Evolutionary conservation across 2,113 vertebrate species (phyloP).

Genomic region (Vidua macroura): DNA sequence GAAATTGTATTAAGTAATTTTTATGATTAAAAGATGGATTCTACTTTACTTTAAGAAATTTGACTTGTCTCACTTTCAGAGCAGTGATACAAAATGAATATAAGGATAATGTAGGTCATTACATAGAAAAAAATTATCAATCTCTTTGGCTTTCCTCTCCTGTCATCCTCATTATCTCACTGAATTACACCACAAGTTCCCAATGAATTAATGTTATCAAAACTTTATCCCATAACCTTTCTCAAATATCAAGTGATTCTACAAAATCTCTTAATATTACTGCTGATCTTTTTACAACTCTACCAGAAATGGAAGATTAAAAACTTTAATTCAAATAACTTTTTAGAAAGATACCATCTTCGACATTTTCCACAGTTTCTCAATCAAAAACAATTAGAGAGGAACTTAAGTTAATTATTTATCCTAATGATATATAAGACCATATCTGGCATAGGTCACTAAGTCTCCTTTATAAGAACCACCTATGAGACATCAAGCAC

Average conservation of each 20-base stretch:
- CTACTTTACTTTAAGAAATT: neutral
- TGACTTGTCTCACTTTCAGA: neutral
- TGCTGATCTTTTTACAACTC: neutral
- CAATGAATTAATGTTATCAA: neutral
- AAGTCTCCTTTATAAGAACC: neutral
- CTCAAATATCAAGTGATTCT: slow-evolving; percentile 9
- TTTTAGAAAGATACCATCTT: neutral
- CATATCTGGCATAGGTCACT: neutral
- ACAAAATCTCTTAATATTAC: neutral
- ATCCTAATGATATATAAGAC: neutral
- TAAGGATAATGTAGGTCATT: neutral
- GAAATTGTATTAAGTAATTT: neutral
- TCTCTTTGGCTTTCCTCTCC: neutral
- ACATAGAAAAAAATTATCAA: neutral
- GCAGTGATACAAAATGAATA: neutral
- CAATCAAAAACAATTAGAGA: neutral
- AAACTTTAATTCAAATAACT: neutral
- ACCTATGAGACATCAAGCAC: neutral
- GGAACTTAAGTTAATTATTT: neutral
- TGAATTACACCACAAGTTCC: neutral
- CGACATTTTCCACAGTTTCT: neutral
- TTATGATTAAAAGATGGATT: neutral
- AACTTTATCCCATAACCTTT: slow-evolving; percentile 2
- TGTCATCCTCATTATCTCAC: neutral
- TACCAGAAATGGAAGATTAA: neutral